Conservation (phyloP, 2,888 invertebrate species). For the Phyllotreta cruciferae region DNA sequence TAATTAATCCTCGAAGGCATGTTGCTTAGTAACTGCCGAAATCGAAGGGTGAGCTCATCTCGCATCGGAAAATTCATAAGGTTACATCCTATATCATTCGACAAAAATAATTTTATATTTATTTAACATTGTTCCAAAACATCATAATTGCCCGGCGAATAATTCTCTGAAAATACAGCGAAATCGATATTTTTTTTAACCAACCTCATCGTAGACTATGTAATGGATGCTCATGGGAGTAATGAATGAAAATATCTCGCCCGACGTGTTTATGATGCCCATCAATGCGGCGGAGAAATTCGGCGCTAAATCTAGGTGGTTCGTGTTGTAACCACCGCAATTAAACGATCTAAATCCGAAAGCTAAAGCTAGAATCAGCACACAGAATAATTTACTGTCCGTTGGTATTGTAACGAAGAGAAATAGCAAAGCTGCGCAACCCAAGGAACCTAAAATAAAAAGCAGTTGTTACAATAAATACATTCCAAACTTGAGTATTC, state of each 20-base stretch:
- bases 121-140: too few species aligned
- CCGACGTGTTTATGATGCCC: slow-evolving; percentile 10
- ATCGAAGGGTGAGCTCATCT: too few species aligned
- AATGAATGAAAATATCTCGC: slow-evolving; percentile 13
- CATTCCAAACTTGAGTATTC: too few species aligned
- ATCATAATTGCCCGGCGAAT: too few species aligned
- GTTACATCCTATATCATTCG: too few species aligned
- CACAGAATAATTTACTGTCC: neutral
- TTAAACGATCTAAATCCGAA: neutral
- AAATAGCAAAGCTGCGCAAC: neutral
- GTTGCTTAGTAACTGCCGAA: too few species aligned
- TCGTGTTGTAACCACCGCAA: slow-evolving; percentile 12
- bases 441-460: slow-evolving; percentile 8
- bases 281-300: slow-evolving; percentile 11
- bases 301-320: slow-evolving; percentile 19
- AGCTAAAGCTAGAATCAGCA: slow-evolving; percentile 2
- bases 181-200: neutral
- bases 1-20: too few species aligned
- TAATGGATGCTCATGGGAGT: slow-evolving; percentile 11
- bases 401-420: slow-evolving; percentile 3
- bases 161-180: neutral
- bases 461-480: too few species aligned
- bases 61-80: too few species aligned
- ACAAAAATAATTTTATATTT: too few species aligned
- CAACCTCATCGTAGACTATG: slow-evolving; percentile 20